Base-by-base conservation (phyloP, 2,113 vertebrate species). In the Oncorhynchus tshawytscha region DNA sequence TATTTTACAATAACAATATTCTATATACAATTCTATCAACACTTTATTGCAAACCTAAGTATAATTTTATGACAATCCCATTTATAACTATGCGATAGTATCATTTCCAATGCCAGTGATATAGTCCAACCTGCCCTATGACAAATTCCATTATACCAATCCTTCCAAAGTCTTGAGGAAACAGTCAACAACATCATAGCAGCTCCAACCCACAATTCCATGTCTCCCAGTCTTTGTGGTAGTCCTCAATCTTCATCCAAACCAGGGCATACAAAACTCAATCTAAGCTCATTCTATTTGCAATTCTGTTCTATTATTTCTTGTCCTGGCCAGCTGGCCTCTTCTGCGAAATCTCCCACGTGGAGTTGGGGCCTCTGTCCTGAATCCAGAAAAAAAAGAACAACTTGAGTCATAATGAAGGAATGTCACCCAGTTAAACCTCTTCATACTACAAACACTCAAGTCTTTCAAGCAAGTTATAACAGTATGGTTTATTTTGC, bases 341-440 rank as follows among this genome's bases (percentile, higher is more conserved):
- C 7, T 72, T 88, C 71, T 81, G 87, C 11, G 72, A 90, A 0
- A 96, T 87, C 72, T 98, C 96, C 97, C 97, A 99, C 0, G 96
- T 98, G 12, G 97, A 97, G 9, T 76, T 75, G 1, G 85, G 79
- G 72, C 95, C 94, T 93, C 96, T 89, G 74, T 99, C 97, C 97
- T 99, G 80, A 9, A 88, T 88, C 22, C 16, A 83, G 22, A 73
- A 60, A 60, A 65, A 57, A 5, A 54, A 54, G 5, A 54, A 18
- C 0, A 57, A 4, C 31, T 45, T 27, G 15, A 48, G 9, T n/a
- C 4, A 67, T 4, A 48, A 29, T 25, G 16, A 25, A 15, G 16
- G n/a, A 69, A 48, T 4, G 25, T 45, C 34, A 69, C 12, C 7
- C 67, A 69, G 16, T 45, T 45, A 45, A 9, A 45, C 39, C 9